Evolutionary conservation across 2,797 vertebrate genomes (phyloP), one percentile per base, ranked within the genome.

Genomic region (Chelon auratus): DNA sequence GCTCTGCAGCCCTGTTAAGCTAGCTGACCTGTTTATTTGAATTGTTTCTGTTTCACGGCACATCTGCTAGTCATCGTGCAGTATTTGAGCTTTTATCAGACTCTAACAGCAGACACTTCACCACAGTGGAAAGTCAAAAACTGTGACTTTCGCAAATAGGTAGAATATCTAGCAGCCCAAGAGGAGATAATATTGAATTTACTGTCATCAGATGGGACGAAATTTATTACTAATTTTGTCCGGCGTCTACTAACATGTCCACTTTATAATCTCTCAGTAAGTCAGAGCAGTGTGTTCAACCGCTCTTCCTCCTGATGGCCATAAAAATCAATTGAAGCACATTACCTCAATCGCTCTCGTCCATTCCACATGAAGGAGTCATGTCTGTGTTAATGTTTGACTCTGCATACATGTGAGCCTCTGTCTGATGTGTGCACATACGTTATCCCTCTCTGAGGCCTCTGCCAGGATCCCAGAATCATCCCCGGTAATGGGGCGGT

Each of bases 371-470:
- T 37, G 53, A 20, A 42, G 26, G 18, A 24, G 12, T 9, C 48
- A n/a, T 24, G 0, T 71, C 52, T 58, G 62, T 40, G 43, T 61
- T 24, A 10, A 43, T 72, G 53, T 69, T 33, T 68, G 54, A 33
- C 30, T 69, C 55, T 36, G 67, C 63, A 54, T 30, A 6, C 30
- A 6, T 56, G 30, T 71, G 43, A 54, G 43, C 12, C 55, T 71
- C 42, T 50, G 52, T 54, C 59, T 66, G 63, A 72, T 14, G 36
- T 45, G 17, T 3, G 14, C 42, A 5, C 2, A 8, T 30, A 4
- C 22, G 53, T 59, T 55, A 58, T 73, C 55, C 61, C 4, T 61
- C 68, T 75, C 36, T 77, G 63, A 77, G 63, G 74, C 76, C 75
- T 9, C 50, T 65, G 79, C 77, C 84, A 88, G 43, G 13, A 33